Base-by-base conservation (phyloP, 2,888 invertebrate genomes). In the Drosophila cracens region DNA sequence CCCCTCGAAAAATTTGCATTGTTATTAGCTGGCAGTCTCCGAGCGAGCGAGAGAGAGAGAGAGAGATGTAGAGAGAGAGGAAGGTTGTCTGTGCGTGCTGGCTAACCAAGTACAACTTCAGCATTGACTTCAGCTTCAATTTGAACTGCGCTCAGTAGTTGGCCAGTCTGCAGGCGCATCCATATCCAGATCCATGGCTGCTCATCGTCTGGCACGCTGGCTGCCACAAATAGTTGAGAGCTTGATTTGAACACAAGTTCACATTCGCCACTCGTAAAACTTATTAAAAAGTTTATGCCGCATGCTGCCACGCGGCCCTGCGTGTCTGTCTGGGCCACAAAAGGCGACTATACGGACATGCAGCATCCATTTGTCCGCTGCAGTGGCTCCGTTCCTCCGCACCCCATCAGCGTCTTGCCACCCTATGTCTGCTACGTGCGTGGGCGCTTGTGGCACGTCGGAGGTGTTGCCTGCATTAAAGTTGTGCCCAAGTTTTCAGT, bases 251-350 rank as follows among this genome's bases (percentile, higher is more conserved):
- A 33, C 33, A 33, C 33, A 33, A 33, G 33, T 82, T 83, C 88
- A 80, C 90, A 90, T 79, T 90, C 88, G 82, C 82, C 84, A 81
- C 89, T 87, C 88, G 82, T 84, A 90, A 90, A 90, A 91, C 90
- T 91, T 90, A 87, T 89, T 87, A 87, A 90, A 88, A 85, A 84
- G 71, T 91, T 83, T 82, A 79, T 85, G 80, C 86, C 77, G 80
- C 90, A 76, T 70, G 79, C 72, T 71, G 87, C 82, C 61, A 59
- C 67, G 67, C 49, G 58, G 69, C 58, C 62, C 58, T 54, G 67
- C 59, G 75, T 74, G 79, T 54, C 69, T 51, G 69, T 70, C 69
- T 59, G 70, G 58, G 69, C 59, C 43, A 69, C 68, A 61, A 57
- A 57, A 57, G 57, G 60, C 46, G 36, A 25, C 67, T 67, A 46